These are phyloP conservation scores for Podarcis lilfordi DNA, from an alignment of 2,797 vertebrate species.

Conservation along the genomic window DNA sequence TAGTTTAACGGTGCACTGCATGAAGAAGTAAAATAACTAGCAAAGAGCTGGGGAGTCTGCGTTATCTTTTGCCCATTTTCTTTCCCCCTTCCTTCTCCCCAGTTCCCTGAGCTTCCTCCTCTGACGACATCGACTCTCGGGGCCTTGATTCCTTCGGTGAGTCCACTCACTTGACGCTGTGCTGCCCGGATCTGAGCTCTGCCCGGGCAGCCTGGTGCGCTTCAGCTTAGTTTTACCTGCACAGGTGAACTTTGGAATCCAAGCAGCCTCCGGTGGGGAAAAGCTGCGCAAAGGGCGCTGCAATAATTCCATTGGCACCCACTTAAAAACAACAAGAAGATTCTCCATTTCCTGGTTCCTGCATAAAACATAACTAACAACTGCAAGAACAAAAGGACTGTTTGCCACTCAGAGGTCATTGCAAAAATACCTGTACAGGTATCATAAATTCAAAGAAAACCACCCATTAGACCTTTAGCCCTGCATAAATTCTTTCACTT, in stretches of 20 bases:
- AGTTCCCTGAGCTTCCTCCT: conserved; percentile 75
- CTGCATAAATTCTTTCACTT: not conserved
- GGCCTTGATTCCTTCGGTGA: conserved; percentile 72
- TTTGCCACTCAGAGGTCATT: not conserved
- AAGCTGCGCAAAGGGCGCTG: not conserved
- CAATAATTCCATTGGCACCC: not conserved
- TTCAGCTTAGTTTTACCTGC: no score
- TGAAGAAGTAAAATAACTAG: not conserved
- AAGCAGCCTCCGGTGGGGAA: no score
- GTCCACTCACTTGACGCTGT: not conserved
- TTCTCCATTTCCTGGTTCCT: not conserved
- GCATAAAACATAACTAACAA: not conserved
- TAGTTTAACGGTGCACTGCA: no score
- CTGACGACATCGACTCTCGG: conserved; percentile 70
- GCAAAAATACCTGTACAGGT: not conserved
- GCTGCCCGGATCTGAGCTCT: not conserved
- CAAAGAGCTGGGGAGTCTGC: not conserved
- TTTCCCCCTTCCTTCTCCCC: conserved; percentile 20
- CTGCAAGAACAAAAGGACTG: not conserved
- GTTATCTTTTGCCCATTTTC: not conserved
- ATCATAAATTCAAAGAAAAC: not conserved
- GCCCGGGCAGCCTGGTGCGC: not conserved
- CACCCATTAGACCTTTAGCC: not conserved
- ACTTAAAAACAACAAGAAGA: not conserved
- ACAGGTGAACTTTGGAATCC: not conserved